phyloP scores from a whole-genome alignment of 1,140 invertebrate species.

The Diuraphis noxia region DNA sequence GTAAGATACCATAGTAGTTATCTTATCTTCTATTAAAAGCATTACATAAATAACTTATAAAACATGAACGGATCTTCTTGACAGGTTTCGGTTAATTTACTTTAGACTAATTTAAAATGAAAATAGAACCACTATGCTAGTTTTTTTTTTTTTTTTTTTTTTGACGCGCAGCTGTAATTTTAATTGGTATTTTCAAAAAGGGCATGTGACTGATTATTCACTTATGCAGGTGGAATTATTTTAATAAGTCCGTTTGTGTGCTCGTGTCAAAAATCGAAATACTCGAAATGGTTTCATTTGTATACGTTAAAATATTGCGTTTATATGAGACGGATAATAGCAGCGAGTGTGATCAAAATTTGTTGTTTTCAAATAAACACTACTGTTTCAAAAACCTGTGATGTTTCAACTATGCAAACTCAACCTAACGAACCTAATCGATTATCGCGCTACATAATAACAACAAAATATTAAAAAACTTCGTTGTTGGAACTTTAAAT shows the following conservation, averaged over 20 bases:
- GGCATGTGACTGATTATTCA: constrained; percentile 24
- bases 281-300: neutral
- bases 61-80: constrained; percentile 12
- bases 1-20: constrained; percentile 3
- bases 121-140: constrained; percentile 21
- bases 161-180: constrained; percentile 24
- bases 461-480: no score
- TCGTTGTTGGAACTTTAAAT: no score
- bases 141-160: constrained; percentile 25
- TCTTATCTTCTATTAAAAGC: constrained; percentile 48
- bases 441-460: no score
- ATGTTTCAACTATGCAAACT: no score
- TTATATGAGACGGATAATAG: neutral
- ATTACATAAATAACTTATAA: constrained; percentile 39
- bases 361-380: neutral
- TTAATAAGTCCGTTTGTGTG: neutral
- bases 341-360: neutral
- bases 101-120: constrained; percentile 45
- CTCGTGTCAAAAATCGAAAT: constrained; percentile 14
- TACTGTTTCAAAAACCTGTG: neutral
- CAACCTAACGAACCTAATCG: no score
- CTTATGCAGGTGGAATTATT: constrained; percentile 41
- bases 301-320: neutral
- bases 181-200: constrained; percentile 47
- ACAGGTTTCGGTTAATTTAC: constrained; percentile 41